Evolutionary conservation across 2,888 invertebrate species (phyloP).

Genomic region (Syrista parreyssii): DNA sequence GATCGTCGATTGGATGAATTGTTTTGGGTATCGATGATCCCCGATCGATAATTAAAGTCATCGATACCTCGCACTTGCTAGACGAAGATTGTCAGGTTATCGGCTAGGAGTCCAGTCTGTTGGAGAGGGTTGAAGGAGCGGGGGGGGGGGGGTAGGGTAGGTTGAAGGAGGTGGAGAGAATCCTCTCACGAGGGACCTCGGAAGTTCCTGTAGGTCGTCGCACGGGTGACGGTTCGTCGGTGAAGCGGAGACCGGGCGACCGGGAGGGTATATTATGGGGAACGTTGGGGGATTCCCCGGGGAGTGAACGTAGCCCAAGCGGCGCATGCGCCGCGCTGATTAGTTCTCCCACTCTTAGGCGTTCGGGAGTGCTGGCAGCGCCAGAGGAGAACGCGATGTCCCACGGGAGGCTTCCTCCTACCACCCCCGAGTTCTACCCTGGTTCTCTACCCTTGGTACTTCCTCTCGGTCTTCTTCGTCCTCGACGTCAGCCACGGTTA

Average conservation of each 20-base stretch:
- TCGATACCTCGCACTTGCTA: neutral
- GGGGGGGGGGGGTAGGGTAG: conserved; percentile 5
- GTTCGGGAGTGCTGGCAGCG: conserved; percentile 58
- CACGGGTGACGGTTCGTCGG: conserved; percentile 3
- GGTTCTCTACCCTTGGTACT: conserved; percentile 7
- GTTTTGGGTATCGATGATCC: neutral
- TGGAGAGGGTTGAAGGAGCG: neutral
- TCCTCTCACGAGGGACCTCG: conserved; percentile 23
- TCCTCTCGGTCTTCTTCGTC: neutral
- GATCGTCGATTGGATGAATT: neutral
- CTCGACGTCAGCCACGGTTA: neutral
- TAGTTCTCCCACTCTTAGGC: conserved; percentile 53
- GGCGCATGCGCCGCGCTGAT: conserved; percentile 62
- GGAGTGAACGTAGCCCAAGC: conserved; percentile 47
- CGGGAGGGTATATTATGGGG: conserved; percentile 54
- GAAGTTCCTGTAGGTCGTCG: conserved; percentile 42
- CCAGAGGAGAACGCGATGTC: conserved; percentile 59
- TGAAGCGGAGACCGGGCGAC: neutral
- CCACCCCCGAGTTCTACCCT: conserved; percentile 26
- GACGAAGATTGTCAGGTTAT: neutral
- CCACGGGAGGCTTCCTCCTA: conserved; percentile 58
- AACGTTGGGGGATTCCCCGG: conserved; percentile 59
- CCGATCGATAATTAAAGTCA: neutral
- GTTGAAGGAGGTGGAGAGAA: too few species aligned
- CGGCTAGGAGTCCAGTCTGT: neutral